phyloP scores from a whole-genome alignment of 2,888 invertebrate genomes.

The Drosophila monieri region DNA sequence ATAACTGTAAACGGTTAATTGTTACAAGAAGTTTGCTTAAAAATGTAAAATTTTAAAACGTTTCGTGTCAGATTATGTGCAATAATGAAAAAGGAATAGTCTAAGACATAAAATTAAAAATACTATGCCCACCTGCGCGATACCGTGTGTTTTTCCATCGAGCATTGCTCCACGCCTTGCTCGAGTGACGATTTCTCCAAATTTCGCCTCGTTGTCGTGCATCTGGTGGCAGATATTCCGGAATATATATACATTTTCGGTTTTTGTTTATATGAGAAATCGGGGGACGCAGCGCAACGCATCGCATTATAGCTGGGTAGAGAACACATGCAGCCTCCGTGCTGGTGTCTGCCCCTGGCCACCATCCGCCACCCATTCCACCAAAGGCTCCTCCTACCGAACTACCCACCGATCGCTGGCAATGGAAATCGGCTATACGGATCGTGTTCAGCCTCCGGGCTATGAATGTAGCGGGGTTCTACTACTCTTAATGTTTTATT shows the following conservation, averaged over 20 bases:
- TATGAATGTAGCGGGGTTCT: slow-evolving; percentile 20
- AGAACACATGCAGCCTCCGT: slow-evolving; percentile 55
- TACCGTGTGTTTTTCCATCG: slow-evolving; percentile 10
- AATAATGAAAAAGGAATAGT: background rate
- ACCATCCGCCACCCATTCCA: slow-evolving; percentile 21
- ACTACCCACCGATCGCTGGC: slow-evolving; percentile 27
- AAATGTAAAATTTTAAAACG: background rate
- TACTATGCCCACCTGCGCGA: slow-evolving; percentile 4
- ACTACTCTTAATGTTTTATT: slow-evolving; percentile 59
- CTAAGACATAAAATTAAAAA: background rate
- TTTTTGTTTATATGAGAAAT: slow-evolving; percentile 27
- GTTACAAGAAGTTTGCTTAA: background rate
- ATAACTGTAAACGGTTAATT: too few species aligned
- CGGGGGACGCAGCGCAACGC: slow-evolving; percentile 62
- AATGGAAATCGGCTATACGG: slow-evolving; percentile 77
- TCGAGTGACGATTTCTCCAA: slow-evolving; percentile 62
- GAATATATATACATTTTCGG: slow-evolving; percentile 17
- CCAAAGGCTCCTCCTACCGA: background rate
- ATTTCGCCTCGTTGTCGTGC: slow-evolving; percentile 50
- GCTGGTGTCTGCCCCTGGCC: slow-evolving; percentile 2
- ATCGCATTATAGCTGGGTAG: slow-evolving; percentile 74
- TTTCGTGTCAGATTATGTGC: too few species aligned
- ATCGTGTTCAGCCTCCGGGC: slow-evolving; percentile 60
- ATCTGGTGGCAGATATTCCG: slow-evolving; percentile 40
- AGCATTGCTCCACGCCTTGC: slow-evolving; percentile 26